A percentile compares a stretch with the other conserved stretches of the same genome.
Evolutionary conservation across 2,888 invertebrate genomes (phyloP).

Genomic region (Melinopterus prodromus): DNA sequence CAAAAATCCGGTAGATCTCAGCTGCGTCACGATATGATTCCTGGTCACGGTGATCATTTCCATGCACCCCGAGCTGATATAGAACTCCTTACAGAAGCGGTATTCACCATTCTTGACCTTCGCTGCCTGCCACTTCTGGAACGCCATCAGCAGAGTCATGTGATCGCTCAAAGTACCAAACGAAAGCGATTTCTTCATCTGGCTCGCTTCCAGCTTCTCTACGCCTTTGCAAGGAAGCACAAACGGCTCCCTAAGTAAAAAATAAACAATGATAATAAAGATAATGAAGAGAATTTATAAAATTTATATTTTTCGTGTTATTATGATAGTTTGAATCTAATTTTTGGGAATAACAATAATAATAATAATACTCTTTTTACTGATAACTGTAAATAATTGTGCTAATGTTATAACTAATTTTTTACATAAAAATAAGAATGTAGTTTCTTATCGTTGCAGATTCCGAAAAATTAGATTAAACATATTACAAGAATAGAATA

Average conservation of each 20-base stretch:
- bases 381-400: too few relatives aligned
- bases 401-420: too few relatives aligned
- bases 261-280: too few relatives aligned
- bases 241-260: slow-evolving; percentile 72
- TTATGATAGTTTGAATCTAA: too few relatives aligned
- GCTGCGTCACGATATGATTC: slow-evolving; percentile 81
- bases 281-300: too few relatives aligned
- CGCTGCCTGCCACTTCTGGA: slow-evolving; percentile 71
- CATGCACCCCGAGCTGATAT: slow-evolving; percentile 84
- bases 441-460: too few relatives aligned
- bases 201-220: slow-evolving; percentile 68
- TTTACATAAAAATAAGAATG: too few relatives aligned
- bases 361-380: too few relatives aligned
- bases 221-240: slow-evolving; percentile 75
- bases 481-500: too few relatives aligned
- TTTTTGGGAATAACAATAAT: too few relatives aligned
- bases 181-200: slow-evolving; percentile 74
- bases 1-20: slow-evolving; percentile 79
- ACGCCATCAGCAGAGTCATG: slow-evolving; percentile 82
- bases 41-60: slow-evolving; percentile 89
- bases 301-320: too few relatives aligned
- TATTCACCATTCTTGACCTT: slow-evolving; percentile 69
- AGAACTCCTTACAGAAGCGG: slow-evolving; percentile 78
- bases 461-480: too few relatives aligned
- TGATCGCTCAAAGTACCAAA: slow-evolving; percentile 88